These are phyloP conservation scores for Promerops cafer DNA, from an alignment of 2,113 vertebrate genomes.

Conservation along the genomic window DNA sequence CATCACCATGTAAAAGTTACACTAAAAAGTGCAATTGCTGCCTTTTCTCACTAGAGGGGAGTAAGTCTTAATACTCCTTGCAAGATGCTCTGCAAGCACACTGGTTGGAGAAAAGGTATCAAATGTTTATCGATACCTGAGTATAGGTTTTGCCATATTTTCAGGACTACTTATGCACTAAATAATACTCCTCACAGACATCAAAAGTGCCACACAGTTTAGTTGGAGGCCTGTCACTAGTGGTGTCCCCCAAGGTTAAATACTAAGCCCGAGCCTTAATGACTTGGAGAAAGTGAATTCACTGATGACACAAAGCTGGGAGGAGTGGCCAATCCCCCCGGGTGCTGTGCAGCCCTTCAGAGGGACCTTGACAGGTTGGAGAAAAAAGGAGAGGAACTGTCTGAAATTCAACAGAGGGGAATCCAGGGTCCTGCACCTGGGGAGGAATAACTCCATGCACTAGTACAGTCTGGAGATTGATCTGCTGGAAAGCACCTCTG, in stretches of 20 bases:
- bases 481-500: not conserved
- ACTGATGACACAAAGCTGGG: not conserved
- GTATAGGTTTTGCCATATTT: not conserved
- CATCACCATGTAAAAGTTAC: not conserved
- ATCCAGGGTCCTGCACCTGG: too few species aligned
- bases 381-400: not conserved
- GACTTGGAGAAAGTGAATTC: not conserved
- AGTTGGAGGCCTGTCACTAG: not conserved
- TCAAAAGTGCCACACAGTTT: not conserved
- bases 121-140: not conserved
- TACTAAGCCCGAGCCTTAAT: not conserved
- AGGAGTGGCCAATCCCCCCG: not conserved
- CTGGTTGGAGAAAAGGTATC: not conserved
- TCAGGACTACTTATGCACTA: not conserved
- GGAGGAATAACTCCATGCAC: not conserved
- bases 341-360: not conserved
- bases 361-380: not conserved
- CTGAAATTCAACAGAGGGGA: not conserved
- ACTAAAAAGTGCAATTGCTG: not conserved
- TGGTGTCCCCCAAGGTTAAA: not conserved
- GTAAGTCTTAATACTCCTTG: slow-evolving; percentile 2
- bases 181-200: not conserved
- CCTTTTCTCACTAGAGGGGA: slow-evolving; percentile 20
- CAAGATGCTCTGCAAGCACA: not conserved
- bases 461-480: too few species aligned